A percentile compares a stretch with the other conserved stretches of the same genome.
Evolutionary conservation across 2,113 vertebrate species (phyloP).

Genomic region (Phodopus roborovskii): DNA sequence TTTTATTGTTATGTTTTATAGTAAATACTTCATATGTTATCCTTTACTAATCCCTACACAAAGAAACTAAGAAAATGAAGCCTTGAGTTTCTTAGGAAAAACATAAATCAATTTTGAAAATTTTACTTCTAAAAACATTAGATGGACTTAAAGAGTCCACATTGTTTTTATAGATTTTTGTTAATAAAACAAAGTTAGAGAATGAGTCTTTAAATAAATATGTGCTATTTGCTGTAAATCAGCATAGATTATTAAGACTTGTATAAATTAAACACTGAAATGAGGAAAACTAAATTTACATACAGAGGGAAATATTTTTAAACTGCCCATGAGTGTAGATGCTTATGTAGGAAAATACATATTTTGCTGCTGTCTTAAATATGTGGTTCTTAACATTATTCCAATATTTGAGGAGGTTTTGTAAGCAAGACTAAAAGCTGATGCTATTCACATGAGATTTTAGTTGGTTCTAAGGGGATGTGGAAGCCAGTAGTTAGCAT

Average conservation of each 20-base stretch:
- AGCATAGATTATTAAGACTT: constrained; percentile 13
- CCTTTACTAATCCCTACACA: neutral
- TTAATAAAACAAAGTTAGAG: constrained; percentile 33
- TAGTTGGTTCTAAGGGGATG: neutral
- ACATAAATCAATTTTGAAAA: constrained; percentile 42
- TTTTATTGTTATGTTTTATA: neutral
- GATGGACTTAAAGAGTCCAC: neutral
- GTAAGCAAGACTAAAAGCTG: neutral
- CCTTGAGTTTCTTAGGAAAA: constrained; percentile 7
- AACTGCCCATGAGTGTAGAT: neutral
- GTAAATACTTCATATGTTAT: neutral
- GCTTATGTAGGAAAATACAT: neutral
- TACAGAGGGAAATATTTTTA: neutral
- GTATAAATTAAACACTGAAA: constrained; percentile 5
- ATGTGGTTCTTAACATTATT: neutral
- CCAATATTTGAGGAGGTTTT: constrained; percentile 9
- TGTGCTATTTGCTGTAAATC: constrained; percentile 30
- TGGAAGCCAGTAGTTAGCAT: neutral
- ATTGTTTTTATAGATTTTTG: constrained; percentile 22
- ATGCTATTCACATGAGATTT: neutral
- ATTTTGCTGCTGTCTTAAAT: neutral
- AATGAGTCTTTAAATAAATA: constrained; percentile 37
- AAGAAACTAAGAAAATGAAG: constrained; percentile 49
- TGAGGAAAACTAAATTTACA: neutral
- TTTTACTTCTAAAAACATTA: constrained; percentile 34